Conservation (phyloP, 1,140 invertebrate genomes). For the Monomorium pharaonis region DNA sequence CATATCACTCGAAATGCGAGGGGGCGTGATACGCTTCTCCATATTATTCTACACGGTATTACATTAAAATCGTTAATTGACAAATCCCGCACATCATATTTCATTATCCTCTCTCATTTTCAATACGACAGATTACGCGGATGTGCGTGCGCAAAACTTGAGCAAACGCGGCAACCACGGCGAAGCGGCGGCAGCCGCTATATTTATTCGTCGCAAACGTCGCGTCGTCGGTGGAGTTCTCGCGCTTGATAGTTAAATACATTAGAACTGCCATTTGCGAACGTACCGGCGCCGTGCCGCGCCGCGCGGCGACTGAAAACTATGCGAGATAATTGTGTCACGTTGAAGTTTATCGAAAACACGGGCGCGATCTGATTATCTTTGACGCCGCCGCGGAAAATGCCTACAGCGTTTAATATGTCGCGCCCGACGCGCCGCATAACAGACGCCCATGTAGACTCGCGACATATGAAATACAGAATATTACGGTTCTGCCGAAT, state of each 20-base stretch:
- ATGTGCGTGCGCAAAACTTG: background rate
- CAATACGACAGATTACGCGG: background rate
- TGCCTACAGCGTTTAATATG: constrained; percentile 45
- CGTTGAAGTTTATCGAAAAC: constrained; percentile 48
- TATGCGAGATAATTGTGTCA: constrained; percentile 49
- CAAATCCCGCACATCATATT: background rate
- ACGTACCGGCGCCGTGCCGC: too few relatives aligned
- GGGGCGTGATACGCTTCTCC: background rate
- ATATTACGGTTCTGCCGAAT: background rate
- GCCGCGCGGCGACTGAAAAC: constrained; percentile 13
- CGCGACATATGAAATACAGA: constrained; percentile 39
- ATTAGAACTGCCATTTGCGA: constrained; percentile 26
- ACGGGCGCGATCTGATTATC: constrained; percentile 42
- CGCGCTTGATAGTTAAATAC: constrained; percentile 34
- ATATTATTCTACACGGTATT: background rate
- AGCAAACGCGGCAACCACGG: background rate
- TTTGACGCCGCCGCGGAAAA: constrained; percentile 43
- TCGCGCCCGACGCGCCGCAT: background rate
- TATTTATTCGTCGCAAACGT: constrained; percentile 29
- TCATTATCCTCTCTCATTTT: background rate
- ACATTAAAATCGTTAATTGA: constrained; percentile 27
- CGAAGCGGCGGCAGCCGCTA: background rate
- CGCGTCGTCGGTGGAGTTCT: constrained; percentile 1
- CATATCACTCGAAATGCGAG: background rate
- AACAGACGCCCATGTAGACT: constrained; percentile 16